Conservation (phyloP, 1,140 invertebrate genomes). For the Bombyx mandarina region DNA sequence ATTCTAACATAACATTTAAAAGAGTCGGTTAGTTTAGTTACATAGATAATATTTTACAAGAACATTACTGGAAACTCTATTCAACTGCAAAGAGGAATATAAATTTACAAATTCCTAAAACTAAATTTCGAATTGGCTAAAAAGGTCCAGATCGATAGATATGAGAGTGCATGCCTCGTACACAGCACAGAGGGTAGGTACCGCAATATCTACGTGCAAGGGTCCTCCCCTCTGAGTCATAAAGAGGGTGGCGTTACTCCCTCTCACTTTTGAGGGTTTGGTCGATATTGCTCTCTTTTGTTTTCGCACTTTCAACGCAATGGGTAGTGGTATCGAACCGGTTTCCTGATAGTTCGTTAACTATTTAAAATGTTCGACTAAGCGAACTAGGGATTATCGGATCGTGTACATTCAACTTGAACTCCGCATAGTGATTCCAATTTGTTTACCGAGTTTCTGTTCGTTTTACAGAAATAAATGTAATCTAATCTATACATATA, state of each 20-base stretch:
- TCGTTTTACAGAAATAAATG: too few relatives aligned
- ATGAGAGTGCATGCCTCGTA: conserved; percentile 37
- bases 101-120: conserved; percentile 4
- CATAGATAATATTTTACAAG: too few relatives aligned
- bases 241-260: conserved; percentile 54
- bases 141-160: conserved; percentile 50
- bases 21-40: too few relatives aligned
- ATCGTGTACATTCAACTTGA: neutral
- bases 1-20: too few relatives aligned
- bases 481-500: too few relatives aligned
- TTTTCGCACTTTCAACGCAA: conserved; percentile 50
- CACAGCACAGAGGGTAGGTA: conserved; percentile 36
- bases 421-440: too few relatives aligned
- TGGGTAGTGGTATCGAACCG: conserved; percentile 15
- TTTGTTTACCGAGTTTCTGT: too few relatives aligned
- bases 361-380: conserved; percentile 8
- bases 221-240: conserved; percentile 66
- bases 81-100: too few relatives aligned
- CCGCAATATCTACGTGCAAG: conserved; percentile 49
- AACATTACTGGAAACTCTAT: too few relatives aligned
- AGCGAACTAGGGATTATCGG: neutral
- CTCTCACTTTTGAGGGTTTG: conserved; percentile 61
- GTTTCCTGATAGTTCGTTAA: conserved; percentile 21
- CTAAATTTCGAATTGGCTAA: conserved; percentile 19
- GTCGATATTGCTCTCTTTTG: conserved; percentile 64